Conservation (phyloP, 2,888 invertebrate species). For the Thecophora atra region DNA sequence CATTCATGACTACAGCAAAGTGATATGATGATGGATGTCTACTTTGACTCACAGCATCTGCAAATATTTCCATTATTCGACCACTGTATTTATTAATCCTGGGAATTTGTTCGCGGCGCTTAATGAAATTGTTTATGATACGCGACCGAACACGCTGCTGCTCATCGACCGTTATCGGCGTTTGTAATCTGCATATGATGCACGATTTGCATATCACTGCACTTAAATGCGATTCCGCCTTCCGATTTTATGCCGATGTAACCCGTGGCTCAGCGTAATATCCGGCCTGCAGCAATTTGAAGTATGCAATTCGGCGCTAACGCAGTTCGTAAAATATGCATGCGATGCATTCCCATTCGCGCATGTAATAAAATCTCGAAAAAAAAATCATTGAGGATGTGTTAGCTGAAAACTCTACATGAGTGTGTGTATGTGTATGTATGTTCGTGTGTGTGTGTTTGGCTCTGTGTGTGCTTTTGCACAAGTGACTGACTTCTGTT, state of each 20-base stretch:
- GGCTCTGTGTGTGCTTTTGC: not conserved
- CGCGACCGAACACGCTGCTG: too few species aligned
- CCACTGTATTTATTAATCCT: too few species aligned
- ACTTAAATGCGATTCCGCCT: slow-evolving; percentile 16
- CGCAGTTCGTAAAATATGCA: slow-evolving; percentile 44
- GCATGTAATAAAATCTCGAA: not conserved
- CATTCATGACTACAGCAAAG: too few species aligned
- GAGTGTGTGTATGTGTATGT: not conserved
- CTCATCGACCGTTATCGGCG: too few species aligned
- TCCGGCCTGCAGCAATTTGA: slow-evolving; percentile 24
- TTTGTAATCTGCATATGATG: not conserved
- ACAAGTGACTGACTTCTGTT: not conserved
- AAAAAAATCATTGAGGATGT: too few species aligned
- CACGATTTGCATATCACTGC: slow-evolving; percentile 14
- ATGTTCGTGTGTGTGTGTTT: not conserved
- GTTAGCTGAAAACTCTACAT: not conserved
- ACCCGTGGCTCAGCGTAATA: not conserved
- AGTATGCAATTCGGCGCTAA: slow-evolving; percentile 25
- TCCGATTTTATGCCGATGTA: not conserved
- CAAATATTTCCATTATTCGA: too few species aligned
- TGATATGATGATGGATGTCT: too few species aligned
- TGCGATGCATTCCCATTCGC: not conserved
- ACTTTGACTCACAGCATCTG: too few species aligned
- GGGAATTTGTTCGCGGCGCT: too few species aligned
- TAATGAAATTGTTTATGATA: too few species aligned